phyloP scores from a whole-genome alignment of 1,140 invertebrate species.

The Zaprionus nigranus region DNA sequence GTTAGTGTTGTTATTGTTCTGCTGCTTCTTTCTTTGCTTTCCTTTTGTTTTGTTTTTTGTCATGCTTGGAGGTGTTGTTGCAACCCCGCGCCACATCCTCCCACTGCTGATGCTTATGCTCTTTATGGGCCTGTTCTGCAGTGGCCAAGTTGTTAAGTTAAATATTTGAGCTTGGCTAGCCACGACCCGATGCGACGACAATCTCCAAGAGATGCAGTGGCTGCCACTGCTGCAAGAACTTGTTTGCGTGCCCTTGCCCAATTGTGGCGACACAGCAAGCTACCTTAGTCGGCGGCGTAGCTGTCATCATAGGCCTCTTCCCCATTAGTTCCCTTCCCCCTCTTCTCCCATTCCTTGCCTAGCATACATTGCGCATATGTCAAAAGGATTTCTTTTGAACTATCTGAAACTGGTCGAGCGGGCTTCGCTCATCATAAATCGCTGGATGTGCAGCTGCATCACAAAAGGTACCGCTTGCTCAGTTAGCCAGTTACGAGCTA shows the following conservation, averaged over 20 bases:
- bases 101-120: slow-evolving; percentile 59
- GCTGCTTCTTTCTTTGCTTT: neutral
- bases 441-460: slow-evolving; percentile 59
- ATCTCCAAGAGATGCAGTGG: neutral
- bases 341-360: too few species aligned
- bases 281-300: slow-evolving; percentile 17
- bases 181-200: neutral
- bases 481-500: slow-evolving; percentile 22
- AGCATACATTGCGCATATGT: slow-evolving; percentile 42
- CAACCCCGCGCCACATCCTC: neutral
- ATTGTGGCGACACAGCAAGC: slow-evolving; percentile 45
- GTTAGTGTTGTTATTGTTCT: slow-evolving; percentile 40
- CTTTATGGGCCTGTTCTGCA: slow-evolving; percentile 67
- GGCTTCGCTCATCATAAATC: slow-evolving; percentile 38
- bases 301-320: slow-evolving; percentile 42
- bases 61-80: neutral
- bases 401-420: slow-evolving; percentile 56
- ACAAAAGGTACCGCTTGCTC: slow-evolving; percentile 39
- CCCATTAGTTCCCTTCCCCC: slow-evolving; percentile 7
- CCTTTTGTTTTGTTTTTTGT: slow-evolving; percentile 7
- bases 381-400: slow-evolving; percentile 61
- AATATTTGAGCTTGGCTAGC: slow-evolving; percentile 70
- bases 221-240: slow-evolving; percentile 45
- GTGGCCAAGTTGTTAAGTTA: slow-evolving; percentile 75
- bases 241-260: slow-evolving; percentile 69